Evolutionary conservation across 1,140 invertebrate species (phyloP).

Genomic region (Armadillidium nasatum): DNA sequence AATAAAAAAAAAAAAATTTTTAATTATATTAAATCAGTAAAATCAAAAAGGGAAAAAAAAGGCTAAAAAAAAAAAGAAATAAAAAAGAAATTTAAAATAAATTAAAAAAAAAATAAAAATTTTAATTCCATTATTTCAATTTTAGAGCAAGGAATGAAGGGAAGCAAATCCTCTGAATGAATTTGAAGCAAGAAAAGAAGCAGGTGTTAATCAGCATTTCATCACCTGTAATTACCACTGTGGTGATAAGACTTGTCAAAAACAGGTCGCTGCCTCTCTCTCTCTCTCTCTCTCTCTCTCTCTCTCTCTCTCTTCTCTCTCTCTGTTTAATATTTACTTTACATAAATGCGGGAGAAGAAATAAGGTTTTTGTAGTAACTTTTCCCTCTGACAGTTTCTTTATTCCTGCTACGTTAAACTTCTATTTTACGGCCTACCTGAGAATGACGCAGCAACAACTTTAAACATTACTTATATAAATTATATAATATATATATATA

Average conservation of each 20-base stretch:
- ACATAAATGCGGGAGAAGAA: background rate
- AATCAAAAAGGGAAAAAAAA: no score
- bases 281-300: background rate
- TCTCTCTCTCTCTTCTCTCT: no score
- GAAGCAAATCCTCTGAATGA: no score
- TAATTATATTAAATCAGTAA: no score
- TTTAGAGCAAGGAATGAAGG: no score
- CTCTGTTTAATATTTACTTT: no score
- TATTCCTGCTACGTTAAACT: background rate
- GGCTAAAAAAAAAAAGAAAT: no score
- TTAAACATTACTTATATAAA: background rate
- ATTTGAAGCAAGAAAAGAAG: background rate
- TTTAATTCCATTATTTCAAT: no score
- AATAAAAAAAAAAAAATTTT: background rate
- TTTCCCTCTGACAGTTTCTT: background rate
- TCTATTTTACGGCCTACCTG: background rate
- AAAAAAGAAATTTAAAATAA: no score
- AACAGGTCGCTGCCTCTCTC: background rate
- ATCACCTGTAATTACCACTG: conserved; percentile 7
- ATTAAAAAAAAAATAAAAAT: no score
- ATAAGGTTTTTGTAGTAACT: background rate
- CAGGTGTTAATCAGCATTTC: background rate
- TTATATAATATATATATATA: background rate
- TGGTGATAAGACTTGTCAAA: conserved; percentile 1
- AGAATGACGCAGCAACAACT: background rate